Evolutionary conservation across 1,140 invertebrate genomes (phyloP).

Genomic region (Piezodorus guildinii): DNA sequence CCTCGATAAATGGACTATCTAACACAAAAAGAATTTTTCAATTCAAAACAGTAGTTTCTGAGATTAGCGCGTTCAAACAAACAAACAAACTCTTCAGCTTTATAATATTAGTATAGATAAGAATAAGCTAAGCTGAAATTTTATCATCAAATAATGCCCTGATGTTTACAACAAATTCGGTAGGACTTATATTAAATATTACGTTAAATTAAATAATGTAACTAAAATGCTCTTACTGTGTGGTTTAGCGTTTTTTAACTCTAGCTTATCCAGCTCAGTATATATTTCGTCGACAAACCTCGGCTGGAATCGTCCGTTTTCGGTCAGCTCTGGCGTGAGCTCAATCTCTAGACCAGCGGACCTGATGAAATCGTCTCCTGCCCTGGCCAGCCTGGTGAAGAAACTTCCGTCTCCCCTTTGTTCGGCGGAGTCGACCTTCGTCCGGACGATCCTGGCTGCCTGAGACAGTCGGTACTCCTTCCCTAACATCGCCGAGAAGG

Average conservation of each 20-base stretch:
- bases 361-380: slow-evolving; percentile 57
- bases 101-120: too few species aligned
- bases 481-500: not conserved
- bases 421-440: not conserved
- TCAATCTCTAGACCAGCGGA: slow-evolving; percentile 60
- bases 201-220: too few species aligned
- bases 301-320: slow-evolving; percentile 54
- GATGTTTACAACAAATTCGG: too few species aligned
- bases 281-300: slow-evolving; percentile 70
- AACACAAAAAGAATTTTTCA: too few species aligned
- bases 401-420: slow-evolving; percentile 40
- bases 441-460: not conserved
- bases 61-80: too few species aligned
- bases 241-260: slow-evolving; percentile 61
- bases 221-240: slow-evolving; percentile 51
- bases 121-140: too few species aligned
- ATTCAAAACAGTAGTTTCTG: too few species aligned
- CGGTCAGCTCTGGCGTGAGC: slow-evolving; percentile 52
- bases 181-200: too few species aligned
- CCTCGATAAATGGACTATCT: too few species aligned
- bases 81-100: too few species aligned
- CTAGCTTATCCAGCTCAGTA: slow-evolving; percentile 64
- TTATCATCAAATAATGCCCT: too few species aligned
- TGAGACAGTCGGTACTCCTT: not conserved
- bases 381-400: slow-evolving; percentile 51